Evolutionary conservation across 1,140 invertebrate species (phyloP).

Genomic region (Notospermus geniculatus): DNA sequence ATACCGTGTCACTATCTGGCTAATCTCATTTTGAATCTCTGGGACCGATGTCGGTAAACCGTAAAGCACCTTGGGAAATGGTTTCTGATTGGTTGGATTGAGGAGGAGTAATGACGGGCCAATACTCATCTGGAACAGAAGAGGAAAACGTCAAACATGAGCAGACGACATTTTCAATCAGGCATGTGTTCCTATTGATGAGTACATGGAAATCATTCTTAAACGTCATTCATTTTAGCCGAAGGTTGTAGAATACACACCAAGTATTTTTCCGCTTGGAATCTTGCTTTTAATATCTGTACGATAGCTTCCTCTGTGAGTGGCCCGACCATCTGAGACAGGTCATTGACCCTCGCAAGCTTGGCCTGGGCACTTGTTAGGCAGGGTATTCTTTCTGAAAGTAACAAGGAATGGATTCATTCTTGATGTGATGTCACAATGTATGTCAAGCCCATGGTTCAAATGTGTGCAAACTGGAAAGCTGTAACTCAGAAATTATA

Average conservation of each 20-base stretch:
- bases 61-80: slow-evolving; percentile 79
- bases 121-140: slow-evolving; percentile 77
- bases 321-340: slow-evolving; percentile 86
- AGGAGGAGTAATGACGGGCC: slow-evolving; percentile 85
- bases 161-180: too few relatives aligned
- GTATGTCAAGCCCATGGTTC: too few relatives aligned
- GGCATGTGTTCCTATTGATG: too few relatives aligned
- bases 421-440: too few relatives aligned
- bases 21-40: slow-evolving; percentile 81
- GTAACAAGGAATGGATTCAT: not conserved
- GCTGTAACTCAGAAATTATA: too few relatives aligned
- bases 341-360: slow-evolving; percentile 70
- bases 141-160: too few relatives aligned
- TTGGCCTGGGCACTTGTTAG: not conserved
- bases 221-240: not conserved
- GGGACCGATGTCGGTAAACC: slow-evolving; percentile 73
- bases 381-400: too few relatives aligned
- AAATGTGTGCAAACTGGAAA: too few relatives aligned
- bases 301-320: slow-evolving; percentile 91
- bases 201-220: too few relatives aligned
- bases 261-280: slow-evolving; percentile 81
- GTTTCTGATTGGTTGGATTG: slow-evolving; percentile 79
- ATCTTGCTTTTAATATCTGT: slow-evolving; percentile 83
- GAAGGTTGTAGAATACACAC: slow-evolving; percentile 59
- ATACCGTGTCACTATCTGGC: slow-evolving; percentile 88